These are phyloP conservation scores for Zapornia atra DNA, from an alignment of 2,113 vertebrate genomes.

Conservation along the genomic window DNA sequence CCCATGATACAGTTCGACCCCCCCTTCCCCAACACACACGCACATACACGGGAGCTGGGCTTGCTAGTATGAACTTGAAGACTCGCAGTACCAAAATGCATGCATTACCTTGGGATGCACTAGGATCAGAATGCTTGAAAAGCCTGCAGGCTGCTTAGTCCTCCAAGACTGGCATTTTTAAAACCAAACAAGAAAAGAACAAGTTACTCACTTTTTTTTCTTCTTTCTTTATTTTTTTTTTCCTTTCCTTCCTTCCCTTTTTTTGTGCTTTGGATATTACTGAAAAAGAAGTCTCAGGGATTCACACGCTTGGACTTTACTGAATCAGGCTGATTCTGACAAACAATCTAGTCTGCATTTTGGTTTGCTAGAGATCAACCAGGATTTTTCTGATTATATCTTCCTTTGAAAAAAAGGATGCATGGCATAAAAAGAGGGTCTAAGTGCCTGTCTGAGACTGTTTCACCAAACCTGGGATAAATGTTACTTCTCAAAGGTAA, in stretches of 20 bases:
- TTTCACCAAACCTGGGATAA: conserved; percentile 71
- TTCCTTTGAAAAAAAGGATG: conserved; percentile 67
- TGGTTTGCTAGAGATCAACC: conserved; percentile 50
- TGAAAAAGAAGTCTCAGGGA: conserved; percentile 72
- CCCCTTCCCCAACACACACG: conserved; percentile 6
- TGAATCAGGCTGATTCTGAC: conserved; percentile 69
- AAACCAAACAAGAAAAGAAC: conserved; percentile 59
- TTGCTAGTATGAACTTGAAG: conserved; percentile 67
- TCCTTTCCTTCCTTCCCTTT: background rate
- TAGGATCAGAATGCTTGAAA: conserved; percentile 51
- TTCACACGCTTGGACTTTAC: conserved; percentile 63
- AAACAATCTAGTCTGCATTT: conserved; percentile 58
- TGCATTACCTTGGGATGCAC: conserved; percentile 58
- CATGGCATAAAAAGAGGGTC: conserved; percentile 55
- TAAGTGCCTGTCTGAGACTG: conserved; percentile 62
- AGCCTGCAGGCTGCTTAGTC: conserved; percentile 60
- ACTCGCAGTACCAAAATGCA: conserved; percentile 54
- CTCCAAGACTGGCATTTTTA: conserved; percentile 12
- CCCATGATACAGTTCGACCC: background rate
- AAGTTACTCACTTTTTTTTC: conserved; percentile 57
- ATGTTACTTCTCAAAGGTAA: conserved; percentile 80
- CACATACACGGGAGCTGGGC: conserved; percentile 8
- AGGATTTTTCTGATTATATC: conserved; percentile 60
- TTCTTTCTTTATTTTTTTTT: background rate
- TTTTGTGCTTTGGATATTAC: conserved; percentile 76